Conservation (phyloP, 2,888 invertebrate species). For the Diplolepis rosae region DNA sequence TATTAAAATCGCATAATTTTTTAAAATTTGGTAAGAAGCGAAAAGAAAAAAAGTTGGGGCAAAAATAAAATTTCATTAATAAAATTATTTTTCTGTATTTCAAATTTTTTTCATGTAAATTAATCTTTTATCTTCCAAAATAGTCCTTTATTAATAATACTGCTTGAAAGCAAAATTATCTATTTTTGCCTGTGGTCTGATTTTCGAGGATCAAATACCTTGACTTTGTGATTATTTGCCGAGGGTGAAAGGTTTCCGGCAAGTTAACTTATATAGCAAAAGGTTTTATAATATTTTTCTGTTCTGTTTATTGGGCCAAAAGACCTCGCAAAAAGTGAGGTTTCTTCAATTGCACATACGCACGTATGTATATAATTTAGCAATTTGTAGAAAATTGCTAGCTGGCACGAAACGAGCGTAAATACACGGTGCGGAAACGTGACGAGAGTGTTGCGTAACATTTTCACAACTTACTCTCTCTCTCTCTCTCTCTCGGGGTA, state of each 20-base stretch:
- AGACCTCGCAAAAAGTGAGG: background rate
- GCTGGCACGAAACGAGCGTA: constrained; percentile 9
- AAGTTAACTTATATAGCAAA: background rate
- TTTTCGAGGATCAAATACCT: too few species aligned
- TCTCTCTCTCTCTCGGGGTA: background rate
- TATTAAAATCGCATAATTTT: too few species aligned
- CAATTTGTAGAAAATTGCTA: constrained; percentile 10
- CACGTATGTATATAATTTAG: background rate
- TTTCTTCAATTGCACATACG: background rate
- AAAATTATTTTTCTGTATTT: too few species aligned
- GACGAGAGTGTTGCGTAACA: background rate
- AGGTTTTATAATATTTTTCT: background rate
- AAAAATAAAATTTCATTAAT: too few species aligned
- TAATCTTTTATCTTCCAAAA: too few species aligned
- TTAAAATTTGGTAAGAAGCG: too few species aligned
- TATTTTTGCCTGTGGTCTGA: too few species aligned
- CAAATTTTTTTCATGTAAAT: too few species aligned
- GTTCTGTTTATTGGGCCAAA: background rate
- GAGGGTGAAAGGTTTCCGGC: background rate
- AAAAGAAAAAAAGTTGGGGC: too few species aligned
- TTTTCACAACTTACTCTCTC: background rate
- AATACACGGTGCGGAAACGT: background rate
- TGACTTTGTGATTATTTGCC: background rate
- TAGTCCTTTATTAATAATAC: too few species aligned
- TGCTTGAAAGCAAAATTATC: too few species aligned